phyloP scores from a whole-genome alignment of 92 coral and sea anemone species.

The Hydrozoanthus gracilis region DNA sequence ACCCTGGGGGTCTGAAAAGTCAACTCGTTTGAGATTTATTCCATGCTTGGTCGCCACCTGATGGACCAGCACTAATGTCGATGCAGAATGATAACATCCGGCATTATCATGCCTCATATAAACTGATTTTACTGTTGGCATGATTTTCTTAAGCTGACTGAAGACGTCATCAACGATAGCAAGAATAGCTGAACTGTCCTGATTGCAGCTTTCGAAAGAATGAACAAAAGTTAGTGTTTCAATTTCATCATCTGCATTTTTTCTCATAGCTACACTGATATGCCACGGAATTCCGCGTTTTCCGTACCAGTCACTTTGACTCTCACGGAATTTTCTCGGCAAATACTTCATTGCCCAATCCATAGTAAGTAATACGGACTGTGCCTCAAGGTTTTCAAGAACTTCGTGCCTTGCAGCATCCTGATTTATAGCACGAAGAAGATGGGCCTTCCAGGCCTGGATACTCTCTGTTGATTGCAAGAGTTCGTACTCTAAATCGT shows the following conservation, averaged over 20 bases:
- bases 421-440: conserved; percentile 74
- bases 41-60: conserved; percentile 36
- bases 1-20: conserved; percentile 36
- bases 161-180: conserved; percentile 68
- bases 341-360: conserved; percentile 73
- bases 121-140: conserved; percentile 29
- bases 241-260: conserved; percentile 35
- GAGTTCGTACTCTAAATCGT: conserved; percentile 59
- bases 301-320: conserved; percentile 61
- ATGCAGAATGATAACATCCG: conserved; percentile 36
- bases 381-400: conserved; percentile 44
- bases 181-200: conserved; percentile 66
- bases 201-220: conserved; percentile 64
- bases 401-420: conserved; percentile 64
- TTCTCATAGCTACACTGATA: conserved; percentile 61
- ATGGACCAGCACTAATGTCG: conserved; percentile 19
- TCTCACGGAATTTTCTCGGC: conserved; percentile 64
- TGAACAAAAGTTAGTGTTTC: conserved; percentile 67
- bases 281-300: conserved; percentile 70
- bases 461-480: conserved; percentile 52
- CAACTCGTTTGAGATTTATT: conserved; percentile 30
- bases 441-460: conserved; percentile 76
- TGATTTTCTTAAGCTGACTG: conserved; percentile 58
- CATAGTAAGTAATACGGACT: conserved; percentile 51
- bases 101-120: conserved; percentile 32